Percentiles rank a stretch among this genome's conserved stretches.
Evolutionary conservation across 2,113 vertebrate genomes (phyloP).

Genomic region (Telmatochromis sp.): DNA sequence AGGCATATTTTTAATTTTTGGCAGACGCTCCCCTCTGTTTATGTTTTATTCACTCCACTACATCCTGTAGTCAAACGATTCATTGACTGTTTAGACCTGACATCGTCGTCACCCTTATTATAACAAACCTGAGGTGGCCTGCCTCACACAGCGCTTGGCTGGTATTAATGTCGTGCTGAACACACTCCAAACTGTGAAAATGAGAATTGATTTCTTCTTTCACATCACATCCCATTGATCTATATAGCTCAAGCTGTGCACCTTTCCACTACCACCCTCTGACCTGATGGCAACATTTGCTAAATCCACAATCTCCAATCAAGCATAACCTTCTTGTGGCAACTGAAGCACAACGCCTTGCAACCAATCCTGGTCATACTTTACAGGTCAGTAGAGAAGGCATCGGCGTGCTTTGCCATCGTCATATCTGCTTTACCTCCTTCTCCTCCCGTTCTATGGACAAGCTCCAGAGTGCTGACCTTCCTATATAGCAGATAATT

Average conservation of each 20-base stretch:
- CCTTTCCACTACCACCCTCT: neutral
- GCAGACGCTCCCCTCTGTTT: neutral
- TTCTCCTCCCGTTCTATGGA: neutral
- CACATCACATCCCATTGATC: neutral
- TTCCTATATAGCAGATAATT: slow-evolving; percentile 55
- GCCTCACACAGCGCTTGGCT: neutral
- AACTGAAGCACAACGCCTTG: neutral
- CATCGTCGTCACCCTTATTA: neutral
- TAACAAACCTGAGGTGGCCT: neutral
- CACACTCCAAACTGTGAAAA: neutral
- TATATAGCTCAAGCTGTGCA: neutral
- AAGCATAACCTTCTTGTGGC: neutral
- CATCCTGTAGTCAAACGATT: neutral
- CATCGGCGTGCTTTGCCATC: neutral
- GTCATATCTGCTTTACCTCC: neutral
- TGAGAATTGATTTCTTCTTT: neutral
- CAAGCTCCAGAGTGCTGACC: slow-evolving; percentile 43
- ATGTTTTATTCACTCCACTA: neutral
- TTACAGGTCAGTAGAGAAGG: slow-evolving; percentile 3
- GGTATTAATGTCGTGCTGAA: neutral
- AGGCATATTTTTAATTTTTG: neutral
- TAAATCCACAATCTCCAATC: neutral
- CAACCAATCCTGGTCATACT: neutral
- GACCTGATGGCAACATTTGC: neutral
- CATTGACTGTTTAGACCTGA: neutral